Base-by-base conservation (phyloP, 1,140 invertebrate species). In the Anoplolepis gracilipes region DNA sequence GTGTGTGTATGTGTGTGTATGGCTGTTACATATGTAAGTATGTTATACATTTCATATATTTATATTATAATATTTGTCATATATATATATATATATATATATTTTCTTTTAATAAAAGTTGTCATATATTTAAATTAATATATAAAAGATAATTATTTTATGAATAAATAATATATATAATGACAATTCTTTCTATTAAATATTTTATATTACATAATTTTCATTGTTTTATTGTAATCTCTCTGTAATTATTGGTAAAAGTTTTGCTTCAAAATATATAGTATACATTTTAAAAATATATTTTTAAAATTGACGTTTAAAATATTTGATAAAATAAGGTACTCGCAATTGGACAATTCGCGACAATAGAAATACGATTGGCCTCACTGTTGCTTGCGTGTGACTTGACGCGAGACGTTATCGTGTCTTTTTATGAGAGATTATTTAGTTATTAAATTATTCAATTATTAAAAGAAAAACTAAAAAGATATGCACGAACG, bases 391-490 rank as follows among this genome's bases (percentile, higher is more conserved):
- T n/a, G n/a, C n/a, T n/a, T n/a, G n/a, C n/a, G n/a, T n/a, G n/a
- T n/a, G n/a, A n/a, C n/a, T n/a, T n/a, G n/a, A n/a, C n/a, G n/a
- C n/a, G n/a, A n/a, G n/a, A n/a, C n/a, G n/a, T n/a, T n/a, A n/a
- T n/a, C n/a, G n/a, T n/a, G n/a, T n/a, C n/a, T n/a, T n/a, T n/a
- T n/a, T n/a, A n/a, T n/a, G n/a, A n/a, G n/a, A n/a, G n/a, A 36
- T 19, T 10, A 30, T 49, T 49, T 16, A 49, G 8, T 70, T 70
- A n/a, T 78, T 53, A 49, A 49, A 53, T 11, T 10, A 30, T 49
- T 36, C 33, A 36, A 36, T 69, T 49, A 28, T 77, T 64, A 46
- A 46, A 49, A 33, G 10, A 62, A 73, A 76, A 46, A 25, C 33
- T 64, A 46, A 33, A 19, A 49, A 49, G 13, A 64, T 33, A n/a